Conservation (phyloP, 2,113 vertebrate species). For the Leucopternis melanops region DNA sequence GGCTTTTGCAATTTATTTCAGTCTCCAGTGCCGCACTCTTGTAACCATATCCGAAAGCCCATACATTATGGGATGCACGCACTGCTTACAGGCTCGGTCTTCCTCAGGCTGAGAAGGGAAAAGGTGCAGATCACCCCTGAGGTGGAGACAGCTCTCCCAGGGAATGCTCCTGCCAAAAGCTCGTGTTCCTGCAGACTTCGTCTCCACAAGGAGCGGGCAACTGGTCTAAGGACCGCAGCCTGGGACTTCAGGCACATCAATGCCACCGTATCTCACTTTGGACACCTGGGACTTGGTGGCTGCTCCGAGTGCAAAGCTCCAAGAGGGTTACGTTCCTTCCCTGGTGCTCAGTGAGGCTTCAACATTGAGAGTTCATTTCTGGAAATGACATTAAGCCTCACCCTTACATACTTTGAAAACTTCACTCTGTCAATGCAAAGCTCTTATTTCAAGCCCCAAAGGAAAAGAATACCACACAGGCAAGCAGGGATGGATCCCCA, state of each 20-base stretch:
- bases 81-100: not conserved
- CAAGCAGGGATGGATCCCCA: not conserved
- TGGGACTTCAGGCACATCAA: not conserved
- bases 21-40: not conserved
- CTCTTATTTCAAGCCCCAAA: not conserved
- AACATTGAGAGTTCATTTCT: not conserved
- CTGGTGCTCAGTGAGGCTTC: not conserved
- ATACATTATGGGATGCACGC: too few species aligned
- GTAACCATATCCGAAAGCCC: not conserved
- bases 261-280: not conserved
- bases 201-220: not conserved
- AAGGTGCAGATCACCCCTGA: not conserved
- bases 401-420: not conserved
- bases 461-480: not conserved
- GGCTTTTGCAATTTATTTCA: not conserved
- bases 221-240: not conserved
- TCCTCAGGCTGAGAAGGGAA: not conserved
- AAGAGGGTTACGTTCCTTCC: not conserved
- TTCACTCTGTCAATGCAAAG: not conserved
- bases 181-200: not conserved
- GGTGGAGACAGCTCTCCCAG: not conserved
- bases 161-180: not conserved
- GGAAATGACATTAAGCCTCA: not conserved
- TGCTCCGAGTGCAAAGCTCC: not conserved
- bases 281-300: rapidly evolving